Evolutionary conservation across 2,797 vertebrate species (phyloP), one percentile per base, ranked within the genome.

Genomic region (Coregonus sp.): DNA sequence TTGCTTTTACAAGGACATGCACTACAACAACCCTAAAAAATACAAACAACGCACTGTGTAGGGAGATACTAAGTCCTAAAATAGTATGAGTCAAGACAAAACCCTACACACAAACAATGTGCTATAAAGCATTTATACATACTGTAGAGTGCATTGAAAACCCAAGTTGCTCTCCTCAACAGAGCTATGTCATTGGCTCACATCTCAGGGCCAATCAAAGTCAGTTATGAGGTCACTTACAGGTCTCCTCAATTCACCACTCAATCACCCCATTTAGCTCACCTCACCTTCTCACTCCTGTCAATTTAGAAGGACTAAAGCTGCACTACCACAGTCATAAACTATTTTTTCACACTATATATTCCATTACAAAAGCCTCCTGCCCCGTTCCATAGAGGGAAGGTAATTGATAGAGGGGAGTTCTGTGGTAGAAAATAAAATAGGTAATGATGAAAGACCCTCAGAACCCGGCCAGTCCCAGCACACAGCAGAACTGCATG

Each of bases 221-320:
- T 71, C 77, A 37, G 75, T 82, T 86, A 76, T 74, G 73, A 80
- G 82, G 72, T 59, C 51, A 33, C 47, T 71, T 71, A 71, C 47
- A 15, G 25, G 70, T 50, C 29, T 51, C 25, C 50, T 29, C 40
- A 47, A 47, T 70, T 51, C 20, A 29, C 16, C 69, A 70, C 4
- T 47, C 69, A 50, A 12, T 47, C 40, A 52, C 12, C 52, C 78
- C 72, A 78, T 83, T 81, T 81, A 81, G 51, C 47, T 72, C 29
- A 54, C 70, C 50, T 80, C 78, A 83, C 83, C 86, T 80, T 78
- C 69, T 76, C 85, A 84, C 85, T 89, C 84, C 81, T 84, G 87
- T 88, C 89, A 84, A 70, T 91, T 88, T 79, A 79, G 66, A 70
- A 78, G 68, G 56, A 65, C 75, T 76, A 82, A 86, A 89, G 85